Conservation (phyloP, 2,888 invertebrate genomes). For the Heterodera filipjevi region DNA sequence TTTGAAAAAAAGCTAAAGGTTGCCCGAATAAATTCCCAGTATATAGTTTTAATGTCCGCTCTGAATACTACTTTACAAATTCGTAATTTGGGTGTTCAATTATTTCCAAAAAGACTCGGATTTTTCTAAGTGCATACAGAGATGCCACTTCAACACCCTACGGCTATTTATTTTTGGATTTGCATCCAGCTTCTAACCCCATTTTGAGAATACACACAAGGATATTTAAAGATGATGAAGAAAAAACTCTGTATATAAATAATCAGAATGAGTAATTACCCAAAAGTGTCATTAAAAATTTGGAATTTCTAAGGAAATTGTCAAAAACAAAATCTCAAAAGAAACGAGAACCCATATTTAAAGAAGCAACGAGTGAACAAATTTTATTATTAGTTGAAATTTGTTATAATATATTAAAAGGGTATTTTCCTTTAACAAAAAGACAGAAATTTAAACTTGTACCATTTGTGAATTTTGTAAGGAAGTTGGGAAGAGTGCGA, state of each 20-base stretch:
- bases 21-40: constrained; percentile 29
- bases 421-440: not conserved
- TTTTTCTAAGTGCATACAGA: constrained; percentile 15
- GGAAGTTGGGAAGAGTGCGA: too few species aligned
- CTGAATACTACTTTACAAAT: constrained; percentile 20
- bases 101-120: constrained; percentile 20
- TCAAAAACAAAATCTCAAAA: not conserved
- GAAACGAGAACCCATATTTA: constrained; percentile 2
- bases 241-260: not conserved
- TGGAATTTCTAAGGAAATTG: not conserved
- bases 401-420: constrained; percentile 13
- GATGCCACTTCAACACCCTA: constrained; percentile 3
- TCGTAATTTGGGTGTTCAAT: constrained; percentile 27
- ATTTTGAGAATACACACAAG: constrained; percentile 13
- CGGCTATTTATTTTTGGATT: constrained; percentile 29
- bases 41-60: constrained; percentile 33
- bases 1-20: constrained; percentile 32
- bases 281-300: not conserved
- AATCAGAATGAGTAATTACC: not conserved
- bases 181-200: constrained; percentile 20
- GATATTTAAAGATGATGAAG: constrained; percentile 27
- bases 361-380: constrained; percentile 14
- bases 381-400: constrained; percentile 26
- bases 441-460: too few species aligned
- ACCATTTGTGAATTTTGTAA: too few species aligned